A percentile compares a stretch with the other conserved stretches of the same genome.
Evolutionary conservation across 2,797 vertebrate species (phyloP).

Genomic region (Cyclopterus lumpus): DNA sequence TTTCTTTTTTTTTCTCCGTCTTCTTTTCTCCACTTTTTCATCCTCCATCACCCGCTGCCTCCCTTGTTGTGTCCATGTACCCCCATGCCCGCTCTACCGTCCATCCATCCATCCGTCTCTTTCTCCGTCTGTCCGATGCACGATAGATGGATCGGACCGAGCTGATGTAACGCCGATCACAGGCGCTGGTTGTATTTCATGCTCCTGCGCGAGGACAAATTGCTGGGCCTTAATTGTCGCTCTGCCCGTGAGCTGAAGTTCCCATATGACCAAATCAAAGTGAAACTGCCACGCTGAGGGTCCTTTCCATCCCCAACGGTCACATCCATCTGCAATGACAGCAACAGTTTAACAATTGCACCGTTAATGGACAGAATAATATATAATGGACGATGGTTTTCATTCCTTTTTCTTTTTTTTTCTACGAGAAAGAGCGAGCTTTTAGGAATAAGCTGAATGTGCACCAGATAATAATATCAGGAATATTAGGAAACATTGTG

Average conservation of each 20-base stretch:
- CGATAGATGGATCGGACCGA: conserved; percentile 40
- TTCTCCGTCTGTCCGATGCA: conserved; percentile 3
- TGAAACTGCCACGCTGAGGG: too few species aligned
- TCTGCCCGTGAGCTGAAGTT: not conserved
- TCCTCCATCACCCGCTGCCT: not conserved
- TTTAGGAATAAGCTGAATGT: too few species aligned
- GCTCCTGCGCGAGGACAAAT: not conserved
- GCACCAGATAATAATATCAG: too few species aligned
- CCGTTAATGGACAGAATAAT: too few species aligned
- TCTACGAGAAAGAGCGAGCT: too few species aligned
- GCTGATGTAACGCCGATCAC: conserved; percentile 45
- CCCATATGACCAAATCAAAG: too few species aligned
- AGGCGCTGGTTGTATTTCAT: not conserved
- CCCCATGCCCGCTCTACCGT: not conserved
- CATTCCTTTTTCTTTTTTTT: too few species aligned
- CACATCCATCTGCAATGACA: too few species aligned
- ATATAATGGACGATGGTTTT: too few species aligned
- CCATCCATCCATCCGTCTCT: not conserved
- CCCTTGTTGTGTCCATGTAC: not conserved
- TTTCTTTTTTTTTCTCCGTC: not conserved
- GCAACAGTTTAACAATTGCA: too few species aligned
- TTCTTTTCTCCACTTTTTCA: not conserved
- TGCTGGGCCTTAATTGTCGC: not conserved
- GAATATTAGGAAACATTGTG: too few species aligned
- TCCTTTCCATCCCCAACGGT: too few species aligned